Evolutionary conservation across 2,797 vertebrate species (phyloP).

Genomic region (Helarctos malayanus): DNA sequence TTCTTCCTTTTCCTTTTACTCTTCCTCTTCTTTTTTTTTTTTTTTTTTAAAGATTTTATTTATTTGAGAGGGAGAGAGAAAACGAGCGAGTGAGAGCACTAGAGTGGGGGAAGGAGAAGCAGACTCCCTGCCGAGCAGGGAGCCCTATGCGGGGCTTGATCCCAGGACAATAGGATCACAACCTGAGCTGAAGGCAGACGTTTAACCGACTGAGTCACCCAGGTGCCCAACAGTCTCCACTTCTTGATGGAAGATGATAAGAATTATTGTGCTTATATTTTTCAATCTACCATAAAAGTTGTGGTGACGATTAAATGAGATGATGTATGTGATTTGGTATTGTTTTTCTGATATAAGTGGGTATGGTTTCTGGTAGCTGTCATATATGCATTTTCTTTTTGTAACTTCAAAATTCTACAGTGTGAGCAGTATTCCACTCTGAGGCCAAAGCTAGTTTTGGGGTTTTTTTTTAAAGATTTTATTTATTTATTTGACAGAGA

Average conservation of each 20-base stretch:
- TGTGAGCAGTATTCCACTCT: not conserved
- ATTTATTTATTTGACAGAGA: too few species aligned
- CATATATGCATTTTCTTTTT: not conserved
- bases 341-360: not conserved
- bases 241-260: constrained; percentile 21
- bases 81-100: not conserved
- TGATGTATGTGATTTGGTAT: not conserved
- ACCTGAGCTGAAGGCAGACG: not conserved
- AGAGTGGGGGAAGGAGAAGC: not conserved
- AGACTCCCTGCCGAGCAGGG: not conserved
- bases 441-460: constrained; percentile 17
- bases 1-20: not conserved
- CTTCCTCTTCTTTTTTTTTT: too few species aligned
- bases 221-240: too few species aligned
- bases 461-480: too few species aligned
- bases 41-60: not conserved
- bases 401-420: constrained; percentile 22
- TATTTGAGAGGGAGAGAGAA: not conserved
- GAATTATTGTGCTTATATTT: not conserved
- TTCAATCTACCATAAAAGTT: not conserved
- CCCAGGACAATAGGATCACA: not conserved
- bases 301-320: not conserved
- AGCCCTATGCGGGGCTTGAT: accelerated
- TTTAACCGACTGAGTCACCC: too few species aligned
- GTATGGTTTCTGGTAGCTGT: not conserved